Evolutionary conservation across 1,140 invertebrate genomes (phyloP), one percentile per base, ranked within the genome.

Genomic region (Drosophila carrolli): DNA sequence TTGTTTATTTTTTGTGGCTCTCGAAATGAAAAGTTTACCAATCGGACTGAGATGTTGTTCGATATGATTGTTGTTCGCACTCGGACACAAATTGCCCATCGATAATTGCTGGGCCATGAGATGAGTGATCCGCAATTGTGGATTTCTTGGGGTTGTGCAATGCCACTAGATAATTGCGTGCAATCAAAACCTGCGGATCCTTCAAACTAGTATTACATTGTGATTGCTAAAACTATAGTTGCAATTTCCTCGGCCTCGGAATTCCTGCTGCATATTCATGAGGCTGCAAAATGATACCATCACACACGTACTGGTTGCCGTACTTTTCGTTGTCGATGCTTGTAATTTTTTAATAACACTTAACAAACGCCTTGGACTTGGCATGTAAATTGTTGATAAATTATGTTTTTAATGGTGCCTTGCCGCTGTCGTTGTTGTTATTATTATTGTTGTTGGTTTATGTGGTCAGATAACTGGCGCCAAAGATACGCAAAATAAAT

Each of bases 321-420:
- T 46, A 47, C 27, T 44, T 47, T 19, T 50, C 37, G 37, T 46
- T 73, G 61, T 16, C 59, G 40, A 58, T 55, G 58, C 70, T 80
- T 74, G 74, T 74, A 85, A 81, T 81, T 81, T 86, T 81, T 81
- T 86, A 78, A 85, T 81, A 81, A 85, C 82, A 78, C 82, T 81
- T 78, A 81, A 81, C 74, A 86, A 81, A 86, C 78, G 78, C 81
- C 81, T 86, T 86, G 82, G 82, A 86, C 81, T 85, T 88, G 83
- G 54, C 71, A 79, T 88, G 78, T 72, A 88, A 88, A 86, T 86
- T 86, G 78, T 88, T 88, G 57, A 85, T 81, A 81, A 85, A 85
- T 86, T 85, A 81, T 85, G 78, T 78, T 74, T 70, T 58, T 80
- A 72, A 80, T 83, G 57, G 72, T 72, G 61, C 56, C 63, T 67